A percentile compares a stretch with the other conserved stretches of the same genome.
phyloP scores from a whole-genome alignment of 2,888 invertebrate genomes.

The Tipula vernalis region DNA sequence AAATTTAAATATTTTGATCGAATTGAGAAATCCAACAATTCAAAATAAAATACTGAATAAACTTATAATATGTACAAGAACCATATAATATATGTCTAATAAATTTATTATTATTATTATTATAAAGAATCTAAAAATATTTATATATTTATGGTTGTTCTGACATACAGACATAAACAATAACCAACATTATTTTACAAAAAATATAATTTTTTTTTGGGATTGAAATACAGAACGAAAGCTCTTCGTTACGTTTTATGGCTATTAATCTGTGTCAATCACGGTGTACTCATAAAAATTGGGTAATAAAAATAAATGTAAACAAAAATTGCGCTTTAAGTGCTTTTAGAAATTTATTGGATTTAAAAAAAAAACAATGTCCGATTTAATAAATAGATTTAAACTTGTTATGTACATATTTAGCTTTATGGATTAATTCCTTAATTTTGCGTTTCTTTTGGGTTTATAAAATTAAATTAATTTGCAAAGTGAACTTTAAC shows the following conservation, averaged over 20 bases:
- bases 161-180: neutral
- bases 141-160: neutral
- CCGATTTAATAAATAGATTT: neutral
- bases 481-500: too few species aligned
- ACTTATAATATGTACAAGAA: neutral
- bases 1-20: neutral
- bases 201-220: neutral
- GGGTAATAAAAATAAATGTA: neutral
- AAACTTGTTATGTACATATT: too few species aligned
- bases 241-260: neutral
- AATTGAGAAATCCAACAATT: neutral
- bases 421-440: too few species aligned
- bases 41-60: neutral
- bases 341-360: neutral
- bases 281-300: neutral
- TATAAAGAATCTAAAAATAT: neutral
- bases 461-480: too few species aligned
- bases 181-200: neutral
- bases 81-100: neutral
- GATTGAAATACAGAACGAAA: neutral
- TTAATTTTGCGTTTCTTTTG: too few species aligned
- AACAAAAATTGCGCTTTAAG: neutral
- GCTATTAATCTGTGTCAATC: neutral
- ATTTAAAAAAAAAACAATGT: neutral
- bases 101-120: neutral